Conservation (phyloP, 2,888 invertebrate species). For the Magallana nippona region DNA sequence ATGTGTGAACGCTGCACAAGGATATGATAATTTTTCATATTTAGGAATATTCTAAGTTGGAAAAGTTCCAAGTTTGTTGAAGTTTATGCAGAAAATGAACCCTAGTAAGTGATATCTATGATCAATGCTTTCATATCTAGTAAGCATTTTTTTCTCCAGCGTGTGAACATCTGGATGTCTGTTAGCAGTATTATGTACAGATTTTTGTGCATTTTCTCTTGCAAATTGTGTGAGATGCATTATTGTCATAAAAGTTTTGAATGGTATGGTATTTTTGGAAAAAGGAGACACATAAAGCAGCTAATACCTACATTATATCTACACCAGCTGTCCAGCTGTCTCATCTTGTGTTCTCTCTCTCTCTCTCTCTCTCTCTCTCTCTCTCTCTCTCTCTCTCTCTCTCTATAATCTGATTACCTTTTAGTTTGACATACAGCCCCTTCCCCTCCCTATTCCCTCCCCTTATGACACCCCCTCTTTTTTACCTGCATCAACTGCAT, state of each 20-base stretch:
- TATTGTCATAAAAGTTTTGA: too few species aligned
- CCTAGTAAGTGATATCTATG: constrained; percentile 3
- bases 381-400: too few species aligned
- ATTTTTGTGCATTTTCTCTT: background rate
- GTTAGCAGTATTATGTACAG: background rate
- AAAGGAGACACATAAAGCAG: background rate
- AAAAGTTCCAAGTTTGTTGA: constrained; percentile 5
- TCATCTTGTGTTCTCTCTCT: too few species aligned
- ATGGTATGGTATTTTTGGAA: background rate
- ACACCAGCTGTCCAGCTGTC: too few species aligned
- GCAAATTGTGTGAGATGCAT: too few species aligned
- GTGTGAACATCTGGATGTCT: constrained; percentile 18
- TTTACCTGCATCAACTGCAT: too few species aligned
- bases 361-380: background rate
- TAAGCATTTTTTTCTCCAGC: background rate
- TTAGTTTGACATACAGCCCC: too few species aligned
- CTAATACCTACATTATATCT: too few species aligned
- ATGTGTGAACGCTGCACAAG: background rate
- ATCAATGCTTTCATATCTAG: background rate
- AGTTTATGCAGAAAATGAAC: constrained; percentile 22
- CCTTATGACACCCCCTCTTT: too few species aligned
- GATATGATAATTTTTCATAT: constrained; percentile 13
- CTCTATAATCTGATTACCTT: too few species aligned
- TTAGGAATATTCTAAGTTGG: background rate
- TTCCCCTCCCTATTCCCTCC: too few species aligned